Percentiles rank a stretch among this genome's conserved stretches.
These are phyloP conservation scores for Microplitis deprimator DNA, from an alignment of 2,888 invertebrate genomes.

Conservation along the genomic window DNA sequence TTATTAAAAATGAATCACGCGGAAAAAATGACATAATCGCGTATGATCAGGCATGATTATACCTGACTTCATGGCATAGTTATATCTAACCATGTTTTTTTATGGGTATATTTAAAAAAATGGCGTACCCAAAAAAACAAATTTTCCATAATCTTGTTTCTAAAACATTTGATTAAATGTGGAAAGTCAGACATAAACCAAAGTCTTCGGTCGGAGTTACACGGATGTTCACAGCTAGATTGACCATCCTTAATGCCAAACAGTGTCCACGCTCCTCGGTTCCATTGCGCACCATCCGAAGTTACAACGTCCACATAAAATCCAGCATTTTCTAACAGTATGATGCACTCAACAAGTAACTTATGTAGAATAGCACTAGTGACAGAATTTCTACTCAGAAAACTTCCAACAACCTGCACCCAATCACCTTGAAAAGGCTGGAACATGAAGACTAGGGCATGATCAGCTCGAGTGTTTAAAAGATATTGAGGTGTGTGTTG, in stretches of 20 bases:
- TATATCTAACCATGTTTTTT: too few species aligned
- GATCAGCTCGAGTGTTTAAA: conserved; percentile 50
- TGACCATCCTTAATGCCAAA: conserved; percentile 47
- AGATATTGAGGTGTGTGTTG: conserved; percentile 49
- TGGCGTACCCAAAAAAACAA: conserved; percentile 43
- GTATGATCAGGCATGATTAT: too few species aligned
- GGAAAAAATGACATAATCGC: too few species aligned
- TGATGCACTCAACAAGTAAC: conserved; percentile 53
- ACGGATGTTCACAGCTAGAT: conserved; percentile 52
- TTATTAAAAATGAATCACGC: not conserved
- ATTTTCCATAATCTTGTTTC: conserved; percentile 47
- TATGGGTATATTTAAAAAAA: not conserved
- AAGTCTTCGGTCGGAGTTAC: conserved; percentile 43
- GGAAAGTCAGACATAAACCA: conserved; percentile 57
- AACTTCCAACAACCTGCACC: conserved; percentile 50
- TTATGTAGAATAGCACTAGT: conserved; percentile 50
- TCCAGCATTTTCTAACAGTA: conserved; percentile 49
- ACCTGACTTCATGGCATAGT: too few species aligned
- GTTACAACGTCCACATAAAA: conserved; percentile 52
- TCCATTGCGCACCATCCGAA: conserved; percentile 56
- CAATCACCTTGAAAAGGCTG: conserved; percentile 52
- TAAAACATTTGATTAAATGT: conserved; percentile 52
- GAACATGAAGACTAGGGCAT: conserved; percentile 57
- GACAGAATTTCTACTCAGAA: conserved; percentile 45
- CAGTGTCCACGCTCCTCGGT: conserved; percentile 53